Percentiles rank a stretch among this genome's conserved stretches.
Evolutionary conservation across 2,113 vertebrate genomes (phyloP).

Genomic region (Gulo gulo): DNA sequence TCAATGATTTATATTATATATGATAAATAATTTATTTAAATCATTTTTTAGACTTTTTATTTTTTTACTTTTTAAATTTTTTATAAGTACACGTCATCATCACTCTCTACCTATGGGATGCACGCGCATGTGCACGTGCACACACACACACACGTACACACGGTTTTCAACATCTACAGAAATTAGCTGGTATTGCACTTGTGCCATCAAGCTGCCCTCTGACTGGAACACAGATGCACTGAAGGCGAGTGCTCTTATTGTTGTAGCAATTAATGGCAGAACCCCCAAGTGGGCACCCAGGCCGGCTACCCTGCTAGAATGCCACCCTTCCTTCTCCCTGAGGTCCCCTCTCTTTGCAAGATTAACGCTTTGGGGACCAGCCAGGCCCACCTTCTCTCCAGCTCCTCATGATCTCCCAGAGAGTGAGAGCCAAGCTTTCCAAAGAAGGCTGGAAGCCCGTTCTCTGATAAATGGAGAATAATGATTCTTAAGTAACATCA

Average conservation of each 20-base stretch:
- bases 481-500: not conserved
- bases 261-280: not conserved
- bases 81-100: not conserved
- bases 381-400: not conserved
- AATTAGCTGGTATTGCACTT: not conserved
- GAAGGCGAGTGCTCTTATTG: not conserved
- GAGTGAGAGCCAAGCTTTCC: not conserved
- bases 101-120: not conserved
- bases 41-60: not conserved
- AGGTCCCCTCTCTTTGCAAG: not conserved
- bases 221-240: not conserved
- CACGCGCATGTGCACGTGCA: not conserved
- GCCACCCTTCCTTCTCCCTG: not conserved
- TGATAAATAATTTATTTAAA: not conserved
- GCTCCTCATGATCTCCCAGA: not conserved
- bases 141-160: not conserved
- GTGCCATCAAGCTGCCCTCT: not conserved
- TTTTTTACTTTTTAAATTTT: constrained; percentile 13
- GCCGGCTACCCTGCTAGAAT: not conserved
- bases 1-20: not conserved
- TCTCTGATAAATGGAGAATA: not conserved
- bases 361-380: not conserved
- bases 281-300: not conserved
- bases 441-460: not conserved
- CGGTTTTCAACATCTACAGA: not conserved